A percentile compares a stretch with the other conserved stretches of the same genome.
phyloP scores from a whole-genome alignment of 2,888 invertebrate genomes.

The Hyppa rectilinea region DNA sequence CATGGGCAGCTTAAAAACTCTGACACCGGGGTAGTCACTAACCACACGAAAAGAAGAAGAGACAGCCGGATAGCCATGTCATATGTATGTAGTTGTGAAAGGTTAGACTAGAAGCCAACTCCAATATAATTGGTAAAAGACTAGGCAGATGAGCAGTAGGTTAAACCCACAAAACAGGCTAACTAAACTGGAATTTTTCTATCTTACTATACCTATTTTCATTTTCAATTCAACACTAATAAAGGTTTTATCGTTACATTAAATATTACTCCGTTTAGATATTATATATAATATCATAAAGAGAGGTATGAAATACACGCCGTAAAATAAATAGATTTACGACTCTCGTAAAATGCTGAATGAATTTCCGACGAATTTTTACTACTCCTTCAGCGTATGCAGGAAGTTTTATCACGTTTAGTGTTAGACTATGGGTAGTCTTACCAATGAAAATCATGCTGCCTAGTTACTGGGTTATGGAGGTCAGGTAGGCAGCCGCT shows the following conservation, averaged over 20 bases:
- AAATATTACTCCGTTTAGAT: slow-evolving; percentile 48
- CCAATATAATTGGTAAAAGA: neutral
- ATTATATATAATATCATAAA: slow-evolving; percentile 50
- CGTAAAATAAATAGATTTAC: slow-evolving; percentile 66
- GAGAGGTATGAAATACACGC: slow-evolving; percentile 61
- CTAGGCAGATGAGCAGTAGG: neutral
- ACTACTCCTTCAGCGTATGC: slow-evolving; percentile 50
- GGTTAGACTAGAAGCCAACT: too few species aligned
- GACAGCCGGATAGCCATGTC: too few species aligned
- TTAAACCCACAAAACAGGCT: neutral
- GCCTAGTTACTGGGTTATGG: neutral
- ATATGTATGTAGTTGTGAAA: neutral
- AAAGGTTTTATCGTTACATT: slow-evolving; percentile 42
- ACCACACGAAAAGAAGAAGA: too few species aligned
- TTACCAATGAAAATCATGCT: neutral
- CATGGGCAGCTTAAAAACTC: too few species aligned
- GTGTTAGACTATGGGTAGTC: slow-evolving; percentile 3
- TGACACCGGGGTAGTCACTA: too few species aligned
- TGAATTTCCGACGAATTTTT: slow-evolving; percentile 65
- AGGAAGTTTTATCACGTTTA: slow-evolving; percentile 47
- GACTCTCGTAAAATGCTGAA: slow-evolving; percentile 58
- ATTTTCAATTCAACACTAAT: slow-evolving; percentile 36
- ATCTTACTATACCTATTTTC: neutral
- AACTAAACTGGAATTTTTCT: neutral
- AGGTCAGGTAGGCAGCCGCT: neutral